Percentiles rank a stretch among this genome's conserved stretches.
These are phyloP conservation scores for Arnoldichthys spilopterus DNA, from an alignment of 2,797 vertebrate species.

Conservation along the genomic window DNA sequence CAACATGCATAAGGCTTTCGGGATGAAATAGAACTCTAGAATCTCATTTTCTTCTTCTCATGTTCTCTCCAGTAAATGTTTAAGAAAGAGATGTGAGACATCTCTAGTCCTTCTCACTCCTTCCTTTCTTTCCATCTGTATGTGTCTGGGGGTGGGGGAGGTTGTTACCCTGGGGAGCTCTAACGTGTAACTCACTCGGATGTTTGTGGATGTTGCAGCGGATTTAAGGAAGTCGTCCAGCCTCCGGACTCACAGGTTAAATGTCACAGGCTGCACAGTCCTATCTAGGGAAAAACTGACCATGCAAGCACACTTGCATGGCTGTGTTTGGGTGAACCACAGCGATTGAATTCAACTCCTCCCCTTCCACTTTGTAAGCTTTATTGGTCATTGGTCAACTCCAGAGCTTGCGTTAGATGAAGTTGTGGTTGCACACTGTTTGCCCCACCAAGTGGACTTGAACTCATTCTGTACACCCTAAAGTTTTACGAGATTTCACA, in stretches of 20 bases:
- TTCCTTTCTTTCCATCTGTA: conserved; percentile 33
- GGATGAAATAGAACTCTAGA: neutral
- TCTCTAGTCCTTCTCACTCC: conserved; percentile 15
- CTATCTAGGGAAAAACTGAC: conserved; percentile 37
- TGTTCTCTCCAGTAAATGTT: conserved; percentile 12
- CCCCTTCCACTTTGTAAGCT: conserved; percentile 35
- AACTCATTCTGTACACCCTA: conserved; percentile 36
- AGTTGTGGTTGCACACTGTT: conserved; percentile 34
- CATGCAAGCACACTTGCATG: neutral
- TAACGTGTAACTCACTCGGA: conserved; percentile 54
- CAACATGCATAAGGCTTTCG: no score
- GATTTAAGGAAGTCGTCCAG: conserved; percentile 70
- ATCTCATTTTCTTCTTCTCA: neutral
- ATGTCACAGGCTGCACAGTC: conserved; percentile 50
- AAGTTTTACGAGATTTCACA: conserved; percentile 43
- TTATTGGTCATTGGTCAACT: conserved; percentile 35
- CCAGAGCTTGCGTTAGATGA: conserved; percentile 27
- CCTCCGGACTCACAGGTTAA: conserved; percentile 62
- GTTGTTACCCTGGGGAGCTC: conserved; percentile 42
- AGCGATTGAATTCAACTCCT: conserved; percentile 2
- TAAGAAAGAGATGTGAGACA: conserved; percentile 12
- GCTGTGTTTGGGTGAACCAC: neutral
- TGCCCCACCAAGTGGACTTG: conserved; percentile 36
- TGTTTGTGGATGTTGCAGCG: conserved; percentile 63
- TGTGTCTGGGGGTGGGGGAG: conserved; percentile 58